Percentiles rank a stretch among this genome's conserved stretches.
Evolutionary conservation across 2,888 invertebrate species (phyloP).

Genomic region (Dermolepida albohirtum): DNA sequence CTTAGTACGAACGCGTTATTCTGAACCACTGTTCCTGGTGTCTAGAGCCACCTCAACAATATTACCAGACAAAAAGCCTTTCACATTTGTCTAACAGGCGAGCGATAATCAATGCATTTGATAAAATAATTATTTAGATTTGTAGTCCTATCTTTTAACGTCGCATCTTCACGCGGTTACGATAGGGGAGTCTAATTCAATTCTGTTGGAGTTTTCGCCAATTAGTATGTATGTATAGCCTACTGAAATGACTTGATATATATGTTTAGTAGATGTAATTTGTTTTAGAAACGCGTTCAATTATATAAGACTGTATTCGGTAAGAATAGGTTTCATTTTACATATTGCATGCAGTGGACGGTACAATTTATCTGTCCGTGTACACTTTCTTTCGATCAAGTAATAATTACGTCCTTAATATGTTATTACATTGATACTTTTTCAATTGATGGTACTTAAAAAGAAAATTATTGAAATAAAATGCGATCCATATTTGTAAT

Average conservation of each 20-base stretch:
- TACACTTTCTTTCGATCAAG: no score
- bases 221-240: no score
- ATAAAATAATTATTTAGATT: no score
- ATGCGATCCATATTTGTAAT: no score
- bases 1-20: conserved; percentile 47
- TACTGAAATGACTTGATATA: neutral
- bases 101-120: neutral
- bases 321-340: conserved; percentile 22
- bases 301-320: conserved; percentile 12
- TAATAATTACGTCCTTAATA: no score
- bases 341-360: conserved; percentile 4
- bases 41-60: conserved; percentile 25
- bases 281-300: conserved; percentile 20
- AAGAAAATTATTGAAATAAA: no score
- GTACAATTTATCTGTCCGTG: neutral
- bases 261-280: conserved; percentile 10
- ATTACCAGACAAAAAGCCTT: conserved; percentile 31
- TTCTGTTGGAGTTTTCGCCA: no score
- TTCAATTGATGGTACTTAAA: no score
- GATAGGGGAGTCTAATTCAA: no score
- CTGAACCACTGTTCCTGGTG: conserved; percentile 54
- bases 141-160: no score
- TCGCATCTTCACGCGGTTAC: no score
- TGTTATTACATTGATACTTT: no score
- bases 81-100: conserved; percentile 25